Evolutionary conservation across 2,888 invertebrate genomes (phyloP).

Genomic region (Drosophila nigricruria): DNA sequence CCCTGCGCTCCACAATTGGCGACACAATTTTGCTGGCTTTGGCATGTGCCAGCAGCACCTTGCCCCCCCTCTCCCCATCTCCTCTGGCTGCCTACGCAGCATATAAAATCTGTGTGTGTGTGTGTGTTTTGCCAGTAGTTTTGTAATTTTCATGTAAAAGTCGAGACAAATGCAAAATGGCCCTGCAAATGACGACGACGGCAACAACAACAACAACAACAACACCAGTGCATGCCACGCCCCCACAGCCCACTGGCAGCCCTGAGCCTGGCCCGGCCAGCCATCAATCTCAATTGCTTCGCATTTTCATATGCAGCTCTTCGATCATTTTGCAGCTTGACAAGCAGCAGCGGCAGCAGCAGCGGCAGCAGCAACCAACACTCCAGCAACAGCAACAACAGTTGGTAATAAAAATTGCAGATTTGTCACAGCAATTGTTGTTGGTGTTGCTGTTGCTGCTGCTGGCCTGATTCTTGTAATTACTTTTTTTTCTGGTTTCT

Average conservation of each 20-base stretch:
- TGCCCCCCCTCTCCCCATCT: background rate
- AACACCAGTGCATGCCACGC: slow-evolving; percentile 52
- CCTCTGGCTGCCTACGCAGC: slow-evolving; percentile 60
- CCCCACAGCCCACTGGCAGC: slow-evolving; percentile 64
- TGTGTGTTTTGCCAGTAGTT: slow-evolving; percentile 67
- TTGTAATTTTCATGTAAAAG: slow-evolving; percentile 81
- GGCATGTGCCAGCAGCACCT: slow-evolving; percentile 63
- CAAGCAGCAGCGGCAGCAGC: slow-evolving; percentile 59
- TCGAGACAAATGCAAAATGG: slow-evolving; percentile 78
- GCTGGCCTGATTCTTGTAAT: slow-evolving; percentile 72
- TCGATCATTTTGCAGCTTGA: slow-evolving; percentile 76
- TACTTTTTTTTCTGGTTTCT: slow-evolving; percentile 61
- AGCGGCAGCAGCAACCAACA: slow-evolving; percentile 20
- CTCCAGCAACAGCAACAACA: slow-evolving; percentile 27
- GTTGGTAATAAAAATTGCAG: slow-evolving; percentile 72
- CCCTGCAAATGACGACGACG: slow-evolving; percentile 68
- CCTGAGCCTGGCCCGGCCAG: slow-evolving; percentile 62
- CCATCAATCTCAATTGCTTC: slow-evolving; percentile 81
- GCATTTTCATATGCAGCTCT: slow-evolving; percentile 80
- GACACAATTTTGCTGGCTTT: slow-evolving; percentile 76
- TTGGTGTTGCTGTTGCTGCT: slow-evolving; percentile 49
- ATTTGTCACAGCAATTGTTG: slow-evolving; percentile 76
- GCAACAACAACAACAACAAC: slow-evolving; percentile 18
- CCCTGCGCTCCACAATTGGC: slow-evolving; percentile 51
- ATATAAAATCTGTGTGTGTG: slow-evolving; percentile 39